Evolutionary conservation across 2,888 invertebrate species (phyloP), one percentile per base, ranked within the genome.

Genomic region (Tetanocera ferruginea): DNA sequence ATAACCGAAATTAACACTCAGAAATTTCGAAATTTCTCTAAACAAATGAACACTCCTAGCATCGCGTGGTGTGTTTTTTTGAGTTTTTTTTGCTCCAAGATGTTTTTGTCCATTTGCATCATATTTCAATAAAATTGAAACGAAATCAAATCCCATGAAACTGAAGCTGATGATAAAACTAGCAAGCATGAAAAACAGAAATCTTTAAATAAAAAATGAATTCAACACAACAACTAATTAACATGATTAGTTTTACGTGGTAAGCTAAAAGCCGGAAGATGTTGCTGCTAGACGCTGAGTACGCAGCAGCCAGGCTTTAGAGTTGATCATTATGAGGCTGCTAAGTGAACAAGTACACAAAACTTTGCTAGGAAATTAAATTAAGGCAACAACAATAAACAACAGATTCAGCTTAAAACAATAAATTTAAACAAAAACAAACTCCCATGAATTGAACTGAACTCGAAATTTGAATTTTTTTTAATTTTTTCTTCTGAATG

Each of bases 301-400:
- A 19, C 23, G 9, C 11, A 25, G 60, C 28, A 25, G 69, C 49
- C 23, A 28, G n/a, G 43, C 67, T 67, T 67, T 23, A 43, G 28
- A 4, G 19, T 6, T 28, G 28, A 60, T 62, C 62, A 73, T 73
- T 62, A 62, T 62, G 62, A 73, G 37, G 62, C 62, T 73, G 73
- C 60, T 73, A 73, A 73, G n/a, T 73, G 73, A 62, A 73, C 62
- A 31, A 28, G 73, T 57, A 34, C 57, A 72, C 43, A 72, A 28
- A 34, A 25, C 25, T 66, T 14, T 66, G 66, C 69, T 23, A 55
- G 70, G 34, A 31, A 70, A 55, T n/a, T n/a, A 31, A 70, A 64
- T 64, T 31, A 70, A 28, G 17, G 28, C 17, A 70, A 70, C 49
- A 51, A 69, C 5, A 51, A 51, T 6, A 70, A 23, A 28, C 28